A percentile compares a stretch with the other conserved stretches of the same genome.
Conservation (phyloP, 2,797 vertebrate genomes). For the Huso huso region DNA sequence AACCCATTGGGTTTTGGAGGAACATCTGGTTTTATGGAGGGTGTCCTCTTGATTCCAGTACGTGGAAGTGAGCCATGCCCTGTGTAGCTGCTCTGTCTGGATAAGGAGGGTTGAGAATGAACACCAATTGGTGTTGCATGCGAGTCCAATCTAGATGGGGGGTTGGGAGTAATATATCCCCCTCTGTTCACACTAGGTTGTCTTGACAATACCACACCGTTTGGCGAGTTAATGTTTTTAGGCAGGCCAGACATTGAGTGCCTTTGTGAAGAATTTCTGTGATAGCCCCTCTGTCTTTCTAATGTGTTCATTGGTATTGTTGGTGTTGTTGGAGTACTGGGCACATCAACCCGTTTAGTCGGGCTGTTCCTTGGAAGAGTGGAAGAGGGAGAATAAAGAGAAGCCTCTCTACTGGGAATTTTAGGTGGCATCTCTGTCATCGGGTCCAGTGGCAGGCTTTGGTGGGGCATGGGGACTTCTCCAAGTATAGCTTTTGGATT, state of each 20-base stretch:
- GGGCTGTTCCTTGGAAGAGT: constrained; percentile 93
- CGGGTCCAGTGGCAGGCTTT: constrained; percentile 84
- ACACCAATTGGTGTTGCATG: constrained; percentile 76
- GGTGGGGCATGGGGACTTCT: constrained; percentile 79
- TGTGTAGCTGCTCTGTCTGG: constrained; percentile 89
- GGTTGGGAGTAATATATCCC: constrained; percentile 76
- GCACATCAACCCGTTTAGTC: constrained; percentile 92
- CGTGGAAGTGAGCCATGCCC: constrained; percentile 90
- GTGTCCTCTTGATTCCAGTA: constrained; percentile 88
- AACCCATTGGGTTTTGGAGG: constrained; percentile 94
- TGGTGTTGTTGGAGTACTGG: constrained; percentile 69
- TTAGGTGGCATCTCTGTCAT: constrained; percentile 88
- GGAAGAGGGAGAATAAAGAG: constrained; percentile 91
- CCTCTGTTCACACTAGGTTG: constrained; percentile 90
- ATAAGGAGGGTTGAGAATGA: constrained; percentile 81
- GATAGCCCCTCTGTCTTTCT: constrained; percentile 87
- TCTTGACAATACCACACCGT: constrained; percentile 84
- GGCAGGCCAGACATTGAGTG: constrained; percentile 90
- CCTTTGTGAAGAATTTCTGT: constrained; percentile 90
- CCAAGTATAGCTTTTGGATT: constrained; percentile 81
- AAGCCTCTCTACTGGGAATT: constrained; percentile 91
- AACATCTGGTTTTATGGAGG: constrained; percentile 93
- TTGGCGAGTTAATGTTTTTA: constrained; percentile 82
- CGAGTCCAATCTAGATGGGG: constrained; percentile 91
- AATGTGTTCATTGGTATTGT: constrained; percentile 85